A percentile compares a stretch with the other conserved stretches of the same genome.
These are phyloP conservation scores for Alfaro cultratus DNA, from an alignment of 2,797 vertebrate species.

Conservation along the genomic window DNA sequence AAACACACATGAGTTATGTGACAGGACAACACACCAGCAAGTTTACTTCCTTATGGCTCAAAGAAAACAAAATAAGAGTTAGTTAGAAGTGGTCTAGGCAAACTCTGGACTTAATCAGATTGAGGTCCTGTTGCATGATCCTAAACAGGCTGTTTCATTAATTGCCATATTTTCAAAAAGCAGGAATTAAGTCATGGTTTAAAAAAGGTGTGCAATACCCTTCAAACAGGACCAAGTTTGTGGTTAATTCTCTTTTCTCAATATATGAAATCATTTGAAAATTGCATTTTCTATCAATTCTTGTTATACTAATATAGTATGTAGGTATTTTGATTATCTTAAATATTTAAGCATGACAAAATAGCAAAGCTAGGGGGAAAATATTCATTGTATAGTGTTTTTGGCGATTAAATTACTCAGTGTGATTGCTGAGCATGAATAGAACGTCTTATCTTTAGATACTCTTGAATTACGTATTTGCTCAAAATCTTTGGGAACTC, in stretches of 20 bases:
- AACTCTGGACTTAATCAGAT: neutral
- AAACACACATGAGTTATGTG: neutral
- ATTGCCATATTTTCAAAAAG: neutral
- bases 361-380: neutral
- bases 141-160: neutral
- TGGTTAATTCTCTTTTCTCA: neutral
- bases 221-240: neutral
- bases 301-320: neutral
- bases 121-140: neutral
- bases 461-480: conserved; percentile 13
- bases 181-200: neutral
- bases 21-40: neutral
- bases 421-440: neutral
- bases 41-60: neutral
- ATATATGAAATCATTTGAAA: neutral
- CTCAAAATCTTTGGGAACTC: conserved; percentile 39
- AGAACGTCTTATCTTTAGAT: conserved; percentile 2
- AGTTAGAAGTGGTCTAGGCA: neutral
- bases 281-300: neutral
- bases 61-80: neutral
- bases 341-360: neutral
- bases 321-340: neutral
- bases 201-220: neutral
- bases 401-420: neutral
- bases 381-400: neutral